Base-by-base conservation (phyloP, 2,888 invertebrate genomes). In the Tanytarsus gracilentus region DNA sequence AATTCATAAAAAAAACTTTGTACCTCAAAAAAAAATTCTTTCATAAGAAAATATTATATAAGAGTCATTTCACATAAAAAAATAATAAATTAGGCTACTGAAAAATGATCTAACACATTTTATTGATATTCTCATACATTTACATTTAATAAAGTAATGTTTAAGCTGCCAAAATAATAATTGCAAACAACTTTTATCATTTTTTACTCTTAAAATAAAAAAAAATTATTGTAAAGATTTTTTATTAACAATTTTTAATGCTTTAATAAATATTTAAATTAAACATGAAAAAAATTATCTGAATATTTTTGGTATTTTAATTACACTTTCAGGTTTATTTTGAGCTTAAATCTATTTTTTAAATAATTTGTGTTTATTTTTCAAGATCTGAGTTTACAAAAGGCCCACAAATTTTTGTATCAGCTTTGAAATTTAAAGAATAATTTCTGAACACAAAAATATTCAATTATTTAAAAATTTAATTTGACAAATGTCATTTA, bases 161-260 rank as follows among this genome's bases (percentile, higher is more conserved):
- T 29, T 36, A 14, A 36, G n/a, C 52, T 52, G 52, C 52, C 52
- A 52, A 52, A 52, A 36, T 7, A 14, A 14, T 14, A 36, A 36
- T 7, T 36, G 36, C 36, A n/a, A n/a, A n/a, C n/a, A n/a, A n/a
- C n/a, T n/a, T n/a, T n/a, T n/a, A n/a, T 36, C 16, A 36, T 36
- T 36, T 36, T 36, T 11, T 9, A n/a, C 1, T 36, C 36, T 36
- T 36, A 36, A 36, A 14, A 36, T 2, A 8, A 36, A 36, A 14
- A 14, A n/a, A 2, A 14, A 14, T 36, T 36, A 16, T 36, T 36
- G 16, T 36, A 16, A 36, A 14, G n/a, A 16, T 36, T 14, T 36
- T 36, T 36, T 36, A 36, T 36, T 14, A 14, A 14, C 1, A 2
- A 14, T 36, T 33, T 23, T 44, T 23, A 44, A 44, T 11, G 11